Conservation (phyloP, 30 jellyfish, hydroid and myxozoan genomes). For the Turritopsis dohrnii region DNA sequence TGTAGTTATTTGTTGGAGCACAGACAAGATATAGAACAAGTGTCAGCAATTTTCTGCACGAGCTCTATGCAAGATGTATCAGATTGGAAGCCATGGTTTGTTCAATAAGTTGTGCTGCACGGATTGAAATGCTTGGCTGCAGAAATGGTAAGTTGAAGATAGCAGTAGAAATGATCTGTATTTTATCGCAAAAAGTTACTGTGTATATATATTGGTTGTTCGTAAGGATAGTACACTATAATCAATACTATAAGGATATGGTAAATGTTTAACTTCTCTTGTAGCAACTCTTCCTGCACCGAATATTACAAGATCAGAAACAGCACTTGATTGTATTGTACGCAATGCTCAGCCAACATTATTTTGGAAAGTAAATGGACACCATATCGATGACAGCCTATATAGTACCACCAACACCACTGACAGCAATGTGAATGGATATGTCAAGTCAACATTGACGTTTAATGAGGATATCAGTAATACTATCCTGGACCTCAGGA, state of each 20-base stretch:
- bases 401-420: background rate
- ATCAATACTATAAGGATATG: too few species aligned
- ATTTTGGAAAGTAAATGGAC: background rate
- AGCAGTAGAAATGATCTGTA: too few species aligned
- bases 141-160: background rate
- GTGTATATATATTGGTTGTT: background rate
- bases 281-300: background rate
- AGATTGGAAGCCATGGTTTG: background rate
- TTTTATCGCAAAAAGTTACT: background rate
- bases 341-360: background rate
- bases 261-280: too few species aligned
- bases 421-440: background rate
- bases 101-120: background rate
- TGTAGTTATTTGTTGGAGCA: background rate
- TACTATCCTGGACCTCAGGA: background rate
- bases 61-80: background rate
- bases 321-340: background rate
- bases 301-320: background rate
- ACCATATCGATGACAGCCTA: background rate
- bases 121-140: background rate
- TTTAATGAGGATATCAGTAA: background rate
- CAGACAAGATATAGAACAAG: background rate
- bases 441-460: background rate
- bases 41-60: background rate
- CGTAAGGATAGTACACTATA: background rate